Conservation (phyloP, 2,797 vertebrate species). For the Molossus molossus region DNA sequence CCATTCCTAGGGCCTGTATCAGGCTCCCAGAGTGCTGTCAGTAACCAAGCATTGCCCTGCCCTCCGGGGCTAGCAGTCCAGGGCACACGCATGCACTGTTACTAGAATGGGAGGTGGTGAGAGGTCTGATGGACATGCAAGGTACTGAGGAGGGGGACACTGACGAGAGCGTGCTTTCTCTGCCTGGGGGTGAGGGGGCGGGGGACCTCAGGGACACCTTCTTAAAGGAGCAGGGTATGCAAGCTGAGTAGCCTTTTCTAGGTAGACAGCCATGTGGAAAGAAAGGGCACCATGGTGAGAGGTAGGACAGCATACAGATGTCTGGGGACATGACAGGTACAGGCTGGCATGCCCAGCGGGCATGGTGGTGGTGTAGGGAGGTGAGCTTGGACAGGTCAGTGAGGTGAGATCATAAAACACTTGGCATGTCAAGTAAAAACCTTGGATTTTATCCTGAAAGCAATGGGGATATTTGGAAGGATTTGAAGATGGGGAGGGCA, state of each 20-base stretch:
- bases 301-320: accelerated
- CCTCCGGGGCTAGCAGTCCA: neutral
- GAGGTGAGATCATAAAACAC: neutral
- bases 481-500: neutral
- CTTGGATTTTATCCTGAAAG: neutral
- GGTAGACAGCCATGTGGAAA: neutral
- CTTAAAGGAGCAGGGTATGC: neutral
- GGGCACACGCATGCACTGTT: accelerated
- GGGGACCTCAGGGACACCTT: neutral
- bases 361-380: neutral
- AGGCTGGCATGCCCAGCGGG: neutral
- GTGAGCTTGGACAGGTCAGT: neutral
- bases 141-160: neutral
- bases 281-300: neutral
- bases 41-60: neutral
- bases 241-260: neutral
- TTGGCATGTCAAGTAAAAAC: neutral
- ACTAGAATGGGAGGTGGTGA: neutral
- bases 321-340: neutral
- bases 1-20: neutral
- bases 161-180: neutral
- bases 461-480: neutral
- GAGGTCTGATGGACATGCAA: accelerated
- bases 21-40: neutral
- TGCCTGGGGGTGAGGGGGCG: neutral